These are phyloP conservation scores for Phrixothrix hirtus DNA, from an alignment of 2,888 invertebrate species.

Conservation along the genomic window DNA sequence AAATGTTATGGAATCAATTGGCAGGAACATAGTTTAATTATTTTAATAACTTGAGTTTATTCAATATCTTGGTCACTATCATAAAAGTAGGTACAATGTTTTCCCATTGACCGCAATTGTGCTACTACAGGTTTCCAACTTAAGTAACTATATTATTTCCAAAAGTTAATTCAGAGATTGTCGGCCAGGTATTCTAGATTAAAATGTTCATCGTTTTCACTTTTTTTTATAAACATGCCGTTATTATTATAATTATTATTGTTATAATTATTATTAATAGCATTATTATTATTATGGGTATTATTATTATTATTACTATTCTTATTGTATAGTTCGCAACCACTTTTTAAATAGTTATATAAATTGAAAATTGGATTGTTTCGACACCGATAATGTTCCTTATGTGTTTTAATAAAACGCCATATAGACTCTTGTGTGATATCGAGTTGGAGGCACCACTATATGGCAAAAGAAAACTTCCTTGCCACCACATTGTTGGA, in stretches of 20 bases:
- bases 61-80: slow-evolving; percentile 20
- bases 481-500: slow-evolving; percentile 32
- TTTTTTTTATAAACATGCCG: no score
- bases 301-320: slow-evolving; percentile 7
- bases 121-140: slow-evolving; percentile 13
- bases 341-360: slow-evolving; percentile 6
- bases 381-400: no score
- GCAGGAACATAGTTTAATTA: slow-evolving; percentile 27
- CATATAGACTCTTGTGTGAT: slow-evolving; percentile 16
- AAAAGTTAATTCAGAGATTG: slow-evolving; percentile 13
- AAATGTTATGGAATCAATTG: slow-evolving; percentile 27
- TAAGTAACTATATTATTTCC: slow-evolving; percentile 7
- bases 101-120: slow-evolving; percentile 39
- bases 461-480: slow-evolving; percentile 28
- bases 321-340: slow-evolving; percentile 2
- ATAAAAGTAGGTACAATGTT: slow-evolving; percentile 30
- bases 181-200: slow-evolving; percentile 13
- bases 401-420: no score
- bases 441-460: slow-evolving; percentile 23
- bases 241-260: no score
- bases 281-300: no score
- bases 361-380: no score
- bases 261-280: no score
- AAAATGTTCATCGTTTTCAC: slow-evolving; percentile 7
- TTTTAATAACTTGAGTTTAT: slow-evolving; percentile 22